Base-by-base conservation (phyloP, 1,140 invertebrate genomes). In the Heliconius eleuchia region DNA sequence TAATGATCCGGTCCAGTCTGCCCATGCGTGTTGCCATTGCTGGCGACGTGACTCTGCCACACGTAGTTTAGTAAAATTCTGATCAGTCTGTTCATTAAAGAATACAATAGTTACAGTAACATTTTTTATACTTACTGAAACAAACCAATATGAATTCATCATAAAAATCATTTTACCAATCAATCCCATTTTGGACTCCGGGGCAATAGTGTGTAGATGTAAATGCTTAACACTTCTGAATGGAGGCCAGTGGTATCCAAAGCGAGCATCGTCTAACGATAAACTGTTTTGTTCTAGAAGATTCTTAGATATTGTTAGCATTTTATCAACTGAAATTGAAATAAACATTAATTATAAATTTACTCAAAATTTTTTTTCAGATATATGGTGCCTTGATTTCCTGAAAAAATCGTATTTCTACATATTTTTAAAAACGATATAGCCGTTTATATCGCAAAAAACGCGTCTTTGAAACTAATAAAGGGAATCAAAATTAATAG, bases 191-290 rank as follows among this genome's bases (percentile, higher is more conserved):
- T 97, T 94, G n/a, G 95, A 95, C 16, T 96, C 95, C 3, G 98
- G 98, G 3, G 97, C 96, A 79, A 99, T 98, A 1, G 97, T 96
- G 85, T 99, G 98, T 52, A 99, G 93, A 94, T 99, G 98, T 4
- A 99, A 94, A 94, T 99, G 98, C 73, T 94, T 91, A 0, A 99
- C 96, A 9, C 96, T 96, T 73, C 97, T 96, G 91, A 99, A 99
- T 1, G 98, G 98, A 30, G 98, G 98, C 97, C 97, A 97, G 88
- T 99, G 98, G 90, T 98, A 99, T 1, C 98, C 98, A 72, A 97
- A 96, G 66, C 97, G 95, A 5, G 95, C 95, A 85, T 97, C 96
- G 5, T 92, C 86, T 4, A 95, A 74, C 77, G 96, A 88, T 19
- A 96, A 90, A 42, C 82, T 95, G 87, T 88, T 96, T 50, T 95